Percentiles rank a stretch among this genome's conserved stretches.
Evolutionary conservation across 2,797 vertebrate species (phyloP).

Genomic region (Macropodus opercularis): DNA sequence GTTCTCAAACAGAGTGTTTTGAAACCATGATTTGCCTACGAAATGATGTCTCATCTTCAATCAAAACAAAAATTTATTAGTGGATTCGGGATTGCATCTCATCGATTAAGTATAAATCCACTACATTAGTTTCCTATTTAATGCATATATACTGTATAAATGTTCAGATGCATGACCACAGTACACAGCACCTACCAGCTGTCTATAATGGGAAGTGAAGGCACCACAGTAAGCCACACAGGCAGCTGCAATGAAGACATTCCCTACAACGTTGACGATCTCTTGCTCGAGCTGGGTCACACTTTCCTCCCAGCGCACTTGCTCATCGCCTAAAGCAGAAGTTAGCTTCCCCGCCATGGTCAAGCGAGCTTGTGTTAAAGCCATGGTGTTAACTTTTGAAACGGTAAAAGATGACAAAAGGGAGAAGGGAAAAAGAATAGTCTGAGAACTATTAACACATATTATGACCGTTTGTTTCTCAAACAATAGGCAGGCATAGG

Average conservation of each 20-base stretch:
- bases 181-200: slow-evolving; percentile 62
- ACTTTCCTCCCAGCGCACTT: slow-evolving; percentile 87
- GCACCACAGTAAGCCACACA: slow-evolving; percentile 89
- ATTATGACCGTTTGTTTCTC: background rate
- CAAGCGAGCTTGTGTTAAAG: slow-evolving; percentile 83
- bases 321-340: slow-evolving; percentile 84
- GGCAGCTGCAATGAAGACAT: slow-evolving; percentile 88
- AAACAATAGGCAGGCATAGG: background rate
- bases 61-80: too few relatives aligned
- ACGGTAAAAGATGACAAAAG: background rate
- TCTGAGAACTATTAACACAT: background rate
- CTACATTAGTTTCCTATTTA: too few relatives aligned
- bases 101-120: too few relatives aligned
- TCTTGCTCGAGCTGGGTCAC: slow-evolving; percentile 83
- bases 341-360: slow-evolving; percentile 85
- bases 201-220: slow-evolving; percentile 87
- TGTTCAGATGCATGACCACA: background rate
- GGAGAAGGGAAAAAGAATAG: background rate
- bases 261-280: slow-evolving; percentile 84
- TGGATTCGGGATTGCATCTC: too few relatives aligned
- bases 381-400: slow-evolving; percentile 80
- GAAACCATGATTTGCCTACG: too few relatives aligned
- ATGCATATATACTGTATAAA: too few relatives aligned
- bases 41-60: too few relatives aligned
- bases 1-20: too few relatives aligned